Base-by-base conservation (phyloP, 1,140 invertebrate species). In the Muscidifurax raptorellus region DNA sequence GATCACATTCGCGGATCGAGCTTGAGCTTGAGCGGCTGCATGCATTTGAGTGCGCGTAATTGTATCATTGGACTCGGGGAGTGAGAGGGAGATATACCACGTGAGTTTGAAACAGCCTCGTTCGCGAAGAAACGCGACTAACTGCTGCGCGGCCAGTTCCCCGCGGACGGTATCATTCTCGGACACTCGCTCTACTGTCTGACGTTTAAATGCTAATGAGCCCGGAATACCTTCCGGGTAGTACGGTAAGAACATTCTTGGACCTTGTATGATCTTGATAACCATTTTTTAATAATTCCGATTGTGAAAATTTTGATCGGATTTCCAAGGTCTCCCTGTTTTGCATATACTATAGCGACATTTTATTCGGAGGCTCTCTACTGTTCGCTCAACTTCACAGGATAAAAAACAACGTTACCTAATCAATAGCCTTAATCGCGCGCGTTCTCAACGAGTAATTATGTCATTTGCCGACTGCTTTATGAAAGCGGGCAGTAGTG, bases 341-440 rank as follows among this genome's bases (percentile, higher is more conserved):
- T n/a, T n/a, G n/a, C n/a, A n/a, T n/a, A n/a, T n/a, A n/a, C n/a
- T n/a, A n/a, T n/a, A n/a, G n/a, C n/a, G n/a, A n/a, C n/a, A n/a
- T n/a, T n/a, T n/a, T n/a, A n/a, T n/a, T n/a, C n/a, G n/a, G n/a
- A n/a, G n/a, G n/a, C n/a, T n/a, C n/a, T n/a, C n/a, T n/a, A n/a
- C n/a, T n/a, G n/a, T 15, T 52, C 1, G 47, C 47, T 18, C 5
- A 15, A 40, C 22, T 67, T 71, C 2, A 22, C n/a, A 47, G 25
- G n/a, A 72, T 80, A 47, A 72, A 52, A 71, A 59, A n/a, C 66
- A 80, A 52, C 79, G 40, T 80, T 52, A 71, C 22, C 79, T 80
- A 71, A 80, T 72, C n/a, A 80, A 44, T 80, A 30, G 67, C 40
- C 77, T 79, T 80, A 71, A 69, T 30, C 32, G 59, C 52, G 59